phyloP scores from a whole-genome alignment of 2,888 invertebrate species.

The Leptopilina myrica region DNA sequence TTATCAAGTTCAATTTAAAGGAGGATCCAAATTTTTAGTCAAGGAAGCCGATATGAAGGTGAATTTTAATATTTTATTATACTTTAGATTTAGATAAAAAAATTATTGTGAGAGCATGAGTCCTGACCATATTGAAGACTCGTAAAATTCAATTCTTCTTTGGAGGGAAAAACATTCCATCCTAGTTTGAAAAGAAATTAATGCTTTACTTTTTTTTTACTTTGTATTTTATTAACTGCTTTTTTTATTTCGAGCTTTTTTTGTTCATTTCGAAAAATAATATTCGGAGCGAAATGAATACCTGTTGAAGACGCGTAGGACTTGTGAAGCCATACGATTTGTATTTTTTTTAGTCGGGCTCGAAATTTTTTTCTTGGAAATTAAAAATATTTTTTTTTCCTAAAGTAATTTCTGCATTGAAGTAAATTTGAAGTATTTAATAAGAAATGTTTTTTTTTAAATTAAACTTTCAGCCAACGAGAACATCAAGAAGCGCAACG shows the following conservation, averaged over 20 bases:
- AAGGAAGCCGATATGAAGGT: constrained; percentile 66
- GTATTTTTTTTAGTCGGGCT: no score
- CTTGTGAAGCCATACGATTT: no score
- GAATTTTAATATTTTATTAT: constrained; percentile 29
- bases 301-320: no score
- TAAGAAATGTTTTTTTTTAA: constrained; percentile 26
- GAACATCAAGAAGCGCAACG: constrained; percentile 65
- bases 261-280: no score
- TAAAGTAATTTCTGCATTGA: not conserved
- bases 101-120: no score
- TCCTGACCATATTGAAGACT: no score
- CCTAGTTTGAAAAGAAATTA: not conserved
- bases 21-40: constrained; percentile 65
- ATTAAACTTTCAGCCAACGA: constrained; percentile 55
- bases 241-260: no score
- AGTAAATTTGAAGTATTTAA: no score
- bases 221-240: not conserved
- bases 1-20: constrained; percentile 67
- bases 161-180: not conserved
- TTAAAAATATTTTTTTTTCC: no score
- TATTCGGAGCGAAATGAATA: no score
- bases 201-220: not conserved
- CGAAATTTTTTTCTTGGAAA: no score
- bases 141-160: not conserved
- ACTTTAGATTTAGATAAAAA: no score